Conservation (phyloP, 2,797 vertebrate species). For the Kryptolebias ocellatus region DNA sequence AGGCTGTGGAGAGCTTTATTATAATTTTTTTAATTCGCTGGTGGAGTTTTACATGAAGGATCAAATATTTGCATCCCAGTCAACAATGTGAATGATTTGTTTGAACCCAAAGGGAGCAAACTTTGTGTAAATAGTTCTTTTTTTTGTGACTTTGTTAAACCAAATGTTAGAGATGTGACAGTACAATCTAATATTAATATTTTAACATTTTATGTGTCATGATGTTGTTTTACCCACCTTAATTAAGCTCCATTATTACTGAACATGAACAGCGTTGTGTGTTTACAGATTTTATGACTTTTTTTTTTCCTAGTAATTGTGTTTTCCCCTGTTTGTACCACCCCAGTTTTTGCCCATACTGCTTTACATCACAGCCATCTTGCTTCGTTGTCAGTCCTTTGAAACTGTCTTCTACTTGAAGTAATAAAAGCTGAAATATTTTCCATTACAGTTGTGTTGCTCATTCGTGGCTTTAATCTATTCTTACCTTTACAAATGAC, state of each 20-base stretch:
- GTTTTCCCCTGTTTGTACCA: conserved; percentile 46
- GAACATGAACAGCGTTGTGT: conserved; percentile 40
- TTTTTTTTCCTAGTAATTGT: conserved; percentile 55
- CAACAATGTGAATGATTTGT: conserved; percentile 79
- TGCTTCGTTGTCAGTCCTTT: conserved; percentile 42
- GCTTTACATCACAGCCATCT: conserved; percentile 55
- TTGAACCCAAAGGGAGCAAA: conserved; percentile 69
- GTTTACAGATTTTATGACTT: conserved; percentile 61
- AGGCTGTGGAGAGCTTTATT: conserved; percentile 27
- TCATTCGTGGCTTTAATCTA: conserved; percentile 9
- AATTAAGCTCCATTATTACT: conserved; percentile 49
- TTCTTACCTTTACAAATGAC: conserved; percentile 17
- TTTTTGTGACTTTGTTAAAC: conserved; percentile 69
- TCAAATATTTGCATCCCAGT: conserved; percentile 70
- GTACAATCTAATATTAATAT: conserved; percentile 69
- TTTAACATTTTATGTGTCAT: conserved; percentile 45
- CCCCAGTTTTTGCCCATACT: conserved; percentile 30
- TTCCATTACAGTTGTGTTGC: conserved; percentile 36
- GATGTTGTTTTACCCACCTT: conserved; percentile 38
- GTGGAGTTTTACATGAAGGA: conserved; percentile 58
- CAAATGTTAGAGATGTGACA: conserved; percentile 74
- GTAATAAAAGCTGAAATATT: conserved; percentile 58
- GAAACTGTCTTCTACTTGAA: conserved; percentile 44
- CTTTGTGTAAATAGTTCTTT: conserved; percentile 79
- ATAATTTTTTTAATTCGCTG: conserved; percentile 28